These are phyloP conservation scores for Thalassophryne amazonica DNA, from an alignment of 2,797 vertebrate species.

Conservation along the genomic window DNA sequence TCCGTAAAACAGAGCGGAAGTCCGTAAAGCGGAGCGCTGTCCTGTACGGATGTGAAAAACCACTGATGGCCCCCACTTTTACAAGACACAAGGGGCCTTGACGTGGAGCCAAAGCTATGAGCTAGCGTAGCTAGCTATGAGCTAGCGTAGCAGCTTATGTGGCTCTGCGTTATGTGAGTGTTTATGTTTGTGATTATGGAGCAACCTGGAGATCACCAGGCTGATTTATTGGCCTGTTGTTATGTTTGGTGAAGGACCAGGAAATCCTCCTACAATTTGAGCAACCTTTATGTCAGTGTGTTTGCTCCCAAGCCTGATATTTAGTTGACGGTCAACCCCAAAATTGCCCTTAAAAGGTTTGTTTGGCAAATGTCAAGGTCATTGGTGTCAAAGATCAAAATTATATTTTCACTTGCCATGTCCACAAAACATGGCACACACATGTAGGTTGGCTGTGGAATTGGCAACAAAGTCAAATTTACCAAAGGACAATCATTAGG, in stretches of 20 bases:
- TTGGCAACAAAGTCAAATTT: too few species aligned
- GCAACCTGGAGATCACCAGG: constrained; percentile 46
- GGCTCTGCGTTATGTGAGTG: constrained; percentile 11
- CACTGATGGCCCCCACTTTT: constrained; percentile 55
- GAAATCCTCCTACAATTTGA: too few species aligned
- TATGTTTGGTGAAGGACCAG: constrained; percentile 52
- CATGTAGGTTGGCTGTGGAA: too few species aligned
- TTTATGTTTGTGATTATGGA: constrained; percentile 29
- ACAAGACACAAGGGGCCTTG: constrained; percentile 57
- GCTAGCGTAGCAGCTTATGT: constrained; percentile 21
- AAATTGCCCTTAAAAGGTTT: too few species aligned
- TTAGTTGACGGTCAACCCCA: too few species aligned
- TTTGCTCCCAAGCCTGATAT: too few species aligned
- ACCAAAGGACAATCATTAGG: too few species aligned
- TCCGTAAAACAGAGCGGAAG: constrained; percentile 72
- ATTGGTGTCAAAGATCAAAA: too few species aligned
- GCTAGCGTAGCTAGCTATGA: constrained; percentile 42
- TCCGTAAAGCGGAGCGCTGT: constrained; percentile 68
- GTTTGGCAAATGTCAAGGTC: too few species aligned
- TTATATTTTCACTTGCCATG: too few species aligned
- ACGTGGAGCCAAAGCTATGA: constrained; percentile 46
- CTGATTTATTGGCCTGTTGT: constrained; percentile 59
- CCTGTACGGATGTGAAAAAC: constrained; percentile 74
- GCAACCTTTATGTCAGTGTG: too few species aligned
- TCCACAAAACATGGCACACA: too few species aligned